phyloP scores from a whole-genome alignment of 2,113 vertebrate genomes.

The Rhinoderma darwinii region DNA sequence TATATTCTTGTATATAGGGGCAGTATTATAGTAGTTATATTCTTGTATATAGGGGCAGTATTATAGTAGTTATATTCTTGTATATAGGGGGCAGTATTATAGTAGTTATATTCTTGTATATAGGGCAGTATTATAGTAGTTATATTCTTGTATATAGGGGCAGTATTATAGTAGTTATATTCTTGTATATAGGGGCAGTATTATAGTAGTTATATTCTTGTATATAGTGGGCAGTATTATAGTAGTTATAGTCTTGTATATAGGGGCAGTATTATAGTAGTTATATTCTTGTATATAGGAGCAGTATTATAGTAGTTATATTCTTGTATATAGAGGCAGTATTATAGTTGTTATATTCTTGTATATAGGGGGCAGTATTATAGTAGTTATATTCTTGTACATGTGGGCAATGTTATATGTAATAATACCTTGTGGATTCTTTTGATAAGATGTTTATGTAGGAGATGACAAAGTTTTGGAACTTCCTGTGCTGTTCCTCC shows the following conservation, averaged over 20 bases:
- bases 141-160: neutral
- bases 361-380: neutral
- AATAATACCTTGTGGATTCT: slow-evolving; percentile 87
- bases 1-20: neutral
- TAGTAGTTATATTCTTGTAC: neutral
- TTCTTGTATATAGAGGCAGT: neutral
- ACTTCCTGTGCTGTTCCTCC: slow-evolving; percentile 87
- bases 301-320: neutral
- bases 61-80: neutral
- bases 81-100: neutral
- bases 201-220: neutral
- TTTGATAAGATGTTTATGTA: slow-evolving; percentile 90
- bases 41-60: neutral
- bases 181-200: neutral
- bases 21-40: neutral
- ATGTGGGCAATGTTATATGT: neutral
- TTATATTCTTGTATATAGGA: neutral
- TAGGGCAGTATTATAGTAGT: slow-evolving; percentile 14
- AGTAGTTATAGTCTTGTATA: neutral
- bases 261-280: neutral
- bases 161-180: slow-evolving; percentile 10
- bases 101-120: neutral
- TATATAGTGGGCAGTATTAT: neutral
- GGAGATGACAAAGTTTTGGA: slow-evolving; percentile 91
- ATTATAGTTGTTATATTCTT: neutral